Evolutionary conservation across 2,113 vertebrate genomes (phyloP).

Genomic region (Holacanthus passer): DNA sequence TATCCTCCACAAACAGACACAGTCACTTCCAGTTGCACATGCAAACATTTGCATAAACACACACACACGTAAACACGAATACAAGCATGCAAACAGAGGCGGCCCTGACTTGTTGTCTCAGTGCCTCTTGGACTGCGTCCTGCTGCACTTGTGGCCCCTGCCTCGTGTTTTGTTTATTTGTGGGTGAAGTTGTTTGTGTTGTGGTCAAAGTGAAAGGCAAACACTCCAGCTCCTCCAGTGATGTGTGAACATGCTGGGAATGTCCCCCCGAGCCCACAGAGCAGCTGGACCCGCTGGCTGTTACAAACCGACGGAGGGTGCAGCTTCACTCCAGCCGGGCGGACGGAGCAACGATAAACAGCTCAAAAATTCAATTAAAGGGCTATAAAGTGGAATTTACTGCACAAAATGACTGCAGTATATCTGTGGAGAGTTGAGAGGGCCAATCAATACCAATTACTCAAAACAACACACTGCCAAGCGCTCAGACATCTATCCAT

Average conservation of each 20-base stretch:
- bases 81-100: constrained; percentile 24
- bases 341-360: not conserved
- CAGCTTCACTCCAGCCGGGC: constrained; percentile 16
- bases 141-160: constrained; percentile 66
- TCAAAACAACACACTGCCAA: constrained; percentile 13
- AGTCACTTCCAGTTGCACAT: constrained; percentile 32
- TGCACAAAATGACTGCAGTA: not conserved
- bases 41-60: constrained; percentile 18
- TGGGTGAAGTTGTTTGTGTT: constrained; percentile 82
- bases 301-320: constrained; percentile 16
- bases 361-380: constrained; percentile 21
- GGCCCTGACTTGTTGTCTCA: constrained; percentile 28
- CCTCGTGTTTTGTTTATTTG: constrained; percentile 81
- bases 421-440: not conserved
- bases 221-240: constrained; percentile 71
- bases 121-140: constrained; percentile 60
- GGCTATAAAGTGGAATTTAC: constrained; percentile 7
- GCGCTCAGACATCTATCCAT: not conserved
- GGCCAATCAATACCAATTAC: constrained; percentile 1
- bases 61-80: constrained; percentile 29
- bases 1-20: constrained; percentile 23
- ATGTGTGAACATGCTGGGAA: constrained; percentile 74
- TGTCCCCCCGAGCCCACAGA: constrained; percentile 41
- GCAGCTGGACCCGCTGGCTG: constrained; percentile 57
- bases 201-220: constrained; percentile 79